Evolutionary conservation across 2,113 vertebrate genomes (phyloP).

Genomic region (Daubentonia madagascariensis): DNA sequence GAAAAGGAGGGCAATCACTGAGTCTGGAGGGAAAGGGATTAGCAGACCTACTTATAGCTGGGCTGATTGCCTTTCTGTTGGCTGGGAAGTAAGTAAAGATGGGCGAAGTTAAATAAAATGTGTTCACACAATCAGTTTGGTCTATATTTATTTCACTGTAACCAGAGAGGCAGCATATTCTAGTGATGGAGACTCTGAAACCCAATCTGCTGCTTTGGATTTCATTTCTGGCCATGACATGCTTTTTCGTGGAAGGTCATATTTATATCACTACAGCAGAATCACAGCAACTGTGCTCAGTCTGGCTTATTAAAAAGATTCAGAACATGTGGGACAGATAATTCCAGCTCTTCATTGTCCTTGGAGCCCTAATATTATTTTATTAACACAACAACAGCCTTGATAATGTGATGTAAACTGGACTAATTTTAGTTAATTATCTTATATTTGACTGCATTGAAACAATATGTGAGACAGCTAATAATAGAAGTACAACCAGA

Average conservation of each 20-base stretch:
- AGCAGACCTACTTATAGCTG: background rate
- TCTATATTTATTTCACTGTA: conserved; percentile 63
- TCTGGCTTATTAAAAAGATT: background rate
- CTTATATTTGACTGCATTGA: background rate
- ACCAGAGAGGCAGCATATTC: conserved; percentile 43
- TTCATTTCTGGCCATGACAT: conserved; percentile 38
- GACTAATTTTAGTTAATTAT: background rate
- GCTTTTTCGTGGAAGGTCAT: conserved; percentile 59
- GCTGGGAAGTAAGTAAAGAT: background rate
- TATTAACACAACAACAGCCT: background rate
- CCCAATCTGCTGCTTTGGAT: background rate
- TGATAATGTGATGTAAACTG: background rate
- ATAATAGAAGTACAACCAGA: background rate
- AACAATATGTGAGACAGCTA: background rate
- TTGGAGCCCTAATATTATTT: background rate
- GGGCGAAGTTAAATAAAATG: background rate
- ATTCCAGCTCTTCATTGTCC: background rate
- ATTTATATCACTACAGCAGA: background rate
- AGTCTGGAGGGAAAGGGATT: background rate
- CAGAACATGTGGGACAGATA: background rate
- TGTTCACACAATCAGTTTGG: background rate
- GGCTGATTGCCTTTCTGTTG: background rate
- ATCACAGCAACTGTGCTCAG: background rate
- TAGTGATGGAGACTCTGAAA: conserved; percentile 12
- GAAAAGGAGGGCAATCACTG: background rate